Evolutionary conservation across 2,888 invertebrate species (phyloP).

Genomic region (Orthosia gothica): DNA sequence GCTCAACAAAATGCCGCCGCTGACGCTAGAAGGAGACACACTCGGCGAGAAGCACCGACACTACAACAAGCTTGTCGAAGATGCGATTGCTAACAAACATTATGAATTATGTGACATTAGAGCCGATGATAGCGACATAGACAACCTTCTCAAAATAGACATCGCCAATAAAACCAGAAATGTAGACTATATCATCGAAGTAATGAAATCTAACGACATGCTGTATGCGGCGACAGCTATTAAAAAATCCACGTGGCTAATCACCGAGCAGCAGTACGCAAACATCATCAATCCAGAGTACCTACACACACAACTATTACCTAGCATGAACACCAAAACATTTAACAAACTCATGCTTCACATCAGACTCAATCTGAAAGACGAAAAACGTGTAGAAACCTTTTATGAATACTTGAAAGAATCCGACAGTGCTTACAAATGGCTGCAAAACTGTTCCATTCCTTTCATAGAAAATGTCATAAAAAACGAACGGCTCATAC

Average conservation of each 20-base stretch:
- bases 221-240: conserved; percentile 82
- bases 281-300: conserved; percentile 82
- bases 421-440: conserved; percentile 74
- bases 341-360: conserved; percentile 78
- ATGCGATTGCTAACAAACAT: conserved; percentile 66
- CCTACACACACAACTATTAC: conserved; percentile 76
- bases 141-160: conserved; percentile 81
- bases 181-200: conserved; percentile 77
- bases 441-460: conserved; percentile 81
- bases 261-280: conserved; percentile 78
- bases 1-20: conserved; percentile 68
- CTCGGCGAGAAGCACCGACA: conserved; percentile 76
- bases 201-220: conserved; percentile 80
- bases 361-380: conserved; percentile 79
- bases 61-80: conserved; percentile 74
- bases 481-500: conserved; percentile 66
- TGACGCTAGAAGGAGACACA: conserved; percentile 61
- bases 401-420: conserved; percentile 79
- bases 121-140: conserved; percentile 72
- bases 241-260: conserved; percentile 79
- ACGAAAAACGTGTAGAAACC: conserved; percentile 65
- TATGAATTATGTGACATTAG: conserved; percentile 66
- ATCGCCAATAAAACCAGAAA: conserved; percentile 75
- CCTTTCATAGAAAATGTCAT: conserved; percentile 75
- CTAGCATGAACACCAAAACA: conserved; percentile 79